Conservation (phyloP, 2,797 vertebrate genomes). For the Somateria mollissima region DNA sequence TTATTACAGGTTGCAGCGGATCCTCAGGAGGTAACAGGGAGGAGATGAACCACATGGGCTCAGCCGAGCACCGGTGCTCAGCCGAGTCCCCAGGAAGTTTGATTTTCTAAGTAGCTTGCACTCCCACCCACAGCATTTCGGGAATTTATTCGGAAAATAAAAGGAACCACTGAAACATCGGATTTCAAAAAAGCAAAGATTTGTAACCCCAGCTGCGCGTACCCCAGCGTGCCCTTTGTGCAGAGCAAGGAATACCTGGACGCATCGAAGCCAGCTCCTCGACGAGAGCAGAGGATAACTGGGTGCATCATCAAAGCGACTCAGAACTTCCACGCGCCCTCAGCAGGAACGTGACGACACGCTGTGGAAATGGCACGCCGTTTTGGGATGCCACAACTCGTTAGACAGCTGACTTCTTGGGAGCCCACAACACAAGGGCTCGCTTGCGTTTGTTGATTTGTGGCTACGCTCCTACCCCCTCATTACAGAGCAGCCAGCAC, state of each 20-base stretch:
- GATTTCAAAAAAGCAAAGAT: not conserved
- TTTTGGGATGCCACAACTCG: not conserved
- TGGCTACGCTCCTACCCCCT: not conserved
- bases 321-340: not conserved
- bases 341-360: not conserved
- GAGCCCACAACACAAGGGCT: not conserved
- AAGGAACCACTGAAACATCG: not conserved
- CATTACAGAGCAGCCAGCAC: not conserved
- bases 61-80: rapidly evolving
- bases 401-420: not conserved
- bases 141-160: not conserved
- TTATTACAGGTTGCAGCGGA: not conserved
- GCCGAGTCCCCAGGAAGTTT: rapidly evolving
- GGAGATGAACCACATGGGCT: not conserved
- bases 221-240: rapidly evolving
- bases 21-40: not conserved
- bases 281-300: rapidly evolving
- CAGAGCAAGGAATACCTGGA: rapidly evolving
- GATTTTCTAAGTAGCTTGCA: not conserved
- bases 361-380: not conserved
- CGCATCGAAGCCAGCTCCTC: not conserved
- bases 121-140: not conserved
- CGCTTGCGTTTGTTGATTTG: rapidly evolving
- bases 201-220: not conserved
- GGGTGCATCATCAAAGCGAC: not conserved